Evolutionary conservation across 2,113 vertebrate genomes (phyloP).

Genomic region (Nematolebias whitei): DNA sequence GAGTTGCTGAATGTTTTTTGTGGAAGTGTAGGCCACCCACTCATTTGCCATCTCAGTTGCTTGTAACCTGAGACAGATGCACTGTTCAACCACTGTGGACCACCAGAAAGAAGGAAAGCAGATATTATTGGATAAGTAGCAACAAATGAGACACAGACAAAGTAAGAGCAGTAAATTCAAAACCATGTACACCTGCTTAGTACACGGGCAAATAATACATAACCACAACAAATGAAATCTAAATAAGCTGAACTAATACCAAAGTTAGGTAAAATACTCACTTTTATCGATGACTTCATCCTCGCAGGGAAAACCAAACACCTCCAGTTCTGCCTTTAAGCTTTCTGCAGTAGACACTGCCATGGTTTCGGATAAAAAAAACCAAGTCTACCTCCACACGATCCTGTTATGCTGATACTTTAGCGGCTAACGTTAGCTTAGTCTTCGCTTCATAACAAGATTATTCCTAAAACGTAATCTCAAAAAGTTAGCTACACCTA

Average conservation of each 20-base stretch:
- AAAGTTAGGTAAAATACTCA: constrained; percentile 50
- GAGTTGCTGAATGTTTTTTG: constrained; percentile 70
- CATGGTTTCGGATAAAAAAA: constrained; percentile 50
- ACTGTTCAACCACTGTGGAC: constrained; percentile 88
- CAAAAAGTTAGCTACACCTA: rapidly evolving
- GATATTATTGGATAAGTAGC: background rate
- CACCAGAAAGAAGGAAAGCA: background rate
- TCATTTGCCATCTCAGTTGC: constrained; percentile 78
- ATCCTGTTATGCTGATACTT: background rate
- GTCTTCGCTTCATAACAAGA: constrained; percentile 22
- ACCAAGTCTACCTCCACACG: background rate
- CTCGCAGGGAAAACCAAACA: constrained; percentile 66
- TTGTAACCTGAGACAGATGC: constrained; percentile 76
- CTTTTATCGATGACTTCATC: constrained; percentile 78
- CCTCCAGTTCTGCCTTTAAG: constrained; percentile 67
- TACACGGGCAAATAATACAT: background rate
- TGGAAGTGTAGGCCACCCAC: constrained; percentile 86
- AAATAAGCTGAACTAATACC: background rate
- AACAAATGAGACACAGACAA: background rate
- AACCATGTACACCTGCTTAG: too few species aligned
- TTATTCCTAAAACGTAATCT: background rate
- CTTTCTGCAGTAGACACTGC: constrained; percentile 52
- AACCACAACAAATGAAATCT: background rate
- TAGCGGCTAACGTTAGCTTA: constrained; percentile 3
- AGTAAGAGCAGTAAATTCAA: too few species aligned